A percentile compares a stretch with the other conserved stretches of the same genome.
phyloP scores from a whole-genome alignment of 2,888 invertebrate species.

The Coenonympha arcania region DNA sequence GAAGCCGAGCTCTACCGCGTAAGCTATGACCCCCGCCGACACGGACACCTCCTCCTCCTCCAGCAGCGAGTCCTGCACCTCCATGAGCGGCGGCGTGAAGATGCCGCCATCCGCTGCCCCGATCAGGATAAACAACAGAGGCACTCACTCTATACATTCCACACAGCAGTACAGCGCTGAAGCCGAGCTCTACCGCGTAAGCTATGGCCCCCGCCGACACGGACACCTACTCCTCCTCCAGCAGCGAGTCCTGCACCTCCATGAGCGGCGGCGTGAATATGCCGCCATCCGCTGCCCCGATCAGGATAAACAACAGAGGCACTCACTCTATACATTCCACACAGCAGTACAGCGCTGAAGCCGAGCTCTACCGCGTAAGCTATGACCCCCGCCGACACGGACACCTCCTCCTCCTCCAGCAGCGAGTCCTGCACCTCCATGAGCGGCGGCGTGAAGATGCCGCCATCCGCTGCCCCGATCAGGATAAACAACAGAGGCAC shows the following conservation, averaged over 20 bases:
- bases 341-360: constrained; percentile 44
- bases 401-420: constrained; percentile 37
- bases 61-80: constrained; percentile 40
- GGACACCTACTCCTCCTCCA: constrained; percentile 38
- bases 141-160: constrained; percentile 52
- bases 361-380: constrained; percentile 45
- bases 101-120: constrained; percentile 49
- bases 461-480: constrained; percentile 46
- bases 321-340: constrained; percentile 51
- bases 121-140: constrained; percentile 43
- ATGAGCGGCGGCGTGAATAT: constrained; percentile 44
- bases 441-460: constrained; percentile 45
- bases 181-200: constrained; percentile 44
- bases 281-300: constrained; percentile 48
- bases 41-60: constrained; percentile 39
- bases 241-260: constrained; percentile 40
- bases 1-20: constrained; percentile 44
- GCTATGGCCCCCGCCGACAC: constrained; percentile 43
- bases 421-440: constrained; percentile 42
- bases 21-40: constrained; percentile 43
- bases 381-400: constrained; percentile 41
- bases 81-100: constrained; percentile 42
- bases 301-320: constrained; percentile 42
- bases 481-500: constrained; percentile 44
- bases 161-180: constrained; percentile 43